Evolutionary conservation across 1,140 invertebrate species (phyloP).

Genomic region (Drosophila mauritiana): DNA sequence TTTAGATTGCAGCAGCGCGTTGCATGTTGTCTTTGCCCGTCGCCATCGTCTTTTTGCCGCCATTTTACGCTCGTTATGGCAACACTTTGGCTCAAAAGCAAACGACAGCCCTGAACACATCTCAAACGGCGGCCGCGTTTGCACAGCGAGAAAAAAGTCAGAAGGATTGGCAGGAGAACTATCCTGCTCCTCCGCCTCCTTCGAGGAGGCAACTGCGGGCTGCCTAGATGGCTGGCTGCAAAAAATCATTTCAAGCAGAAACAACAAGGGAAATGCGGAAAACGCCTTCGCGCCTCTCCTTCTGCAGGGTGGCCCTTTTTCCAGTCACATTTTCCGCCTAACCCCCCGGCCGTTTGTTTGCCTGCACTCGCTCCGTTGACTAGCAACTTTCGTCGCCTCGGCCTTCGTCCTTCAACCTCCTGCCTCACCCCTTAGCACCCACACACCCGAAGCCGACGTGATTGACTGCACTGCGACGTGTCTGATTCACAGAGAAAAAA

Average conservation of each 20-base stretch:
- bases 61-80: slow-evolving; percentile 83
- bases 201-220: slow-evolving; percentile 2
- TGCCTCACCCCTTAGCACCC: not conserved
- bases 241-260: slow-evolving; percentile 81
- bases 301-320: not conserved
- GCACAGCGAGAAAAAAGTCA: slow-evolving; percentile 34
- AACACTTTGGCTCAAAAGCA: slow-evolving; percentile 82
- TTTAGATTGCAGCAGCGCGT: slow-evolving; percentile 62
- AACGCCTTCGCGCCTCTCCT: slow-evolving; percentile 66
- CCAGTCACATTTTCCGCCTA: not conserved
- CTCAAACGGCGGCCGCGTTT: slow-evolving; percentile 62
- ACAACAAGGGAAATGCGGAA: slow-evolving; percentile 79
- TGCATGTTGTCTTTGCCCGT: slow-evolving; percentile 70
- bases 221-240: slow-evolving; percentile 21
- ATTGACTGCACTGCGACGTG: slow-evolving; percentile 75
- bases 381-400: slow-evolving; percentile 75
- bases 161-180: not conserved
- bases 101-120: slow-evolving; percentile 60
- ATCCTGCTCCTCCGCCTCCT: slow-evolving; percentile 51
- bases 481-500: slow-evolving; percentile 38
- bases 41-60: slow-evolving; percentile 69
- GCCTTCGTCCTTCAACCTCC: slow-evolving; percentile 33
- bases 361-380: slow-evolving; percentile 76
- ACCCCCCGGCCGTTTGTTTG: slow-evolving; percentile 52
- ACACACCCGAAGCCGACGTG: slow-evolving; percentile 42